Evolutionary conservation across 2,113 vertebrate species (phyloP).

Genomic region (Grammomys dolichurus): DNA sequence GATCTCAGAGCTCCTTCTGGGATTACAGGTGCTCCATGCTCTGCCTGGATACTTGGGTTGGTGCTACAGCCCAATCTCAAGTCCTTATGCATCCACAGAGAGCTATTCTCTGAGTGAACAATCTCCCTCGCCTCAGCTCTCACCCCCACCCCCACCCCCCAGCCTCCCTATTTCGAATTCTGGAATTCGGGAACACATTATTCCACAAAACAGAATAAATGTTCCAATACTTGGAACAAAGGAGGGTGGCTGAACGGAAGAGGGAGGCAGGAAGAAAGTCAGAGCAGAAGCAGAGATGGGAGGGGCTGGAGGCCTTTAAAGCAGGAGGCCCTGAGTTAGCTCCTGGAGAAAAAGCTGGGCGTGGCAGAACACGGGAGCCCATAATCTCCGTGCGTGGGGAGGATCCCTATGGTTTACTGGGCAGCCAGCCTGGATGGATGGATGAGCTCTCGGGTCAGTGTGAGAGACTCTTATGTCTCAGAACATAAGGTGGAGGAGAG

Average conservation of each 20-base stretch:
- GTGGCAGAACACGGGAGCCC: background rate
- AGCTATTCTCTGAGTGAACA: background rate
- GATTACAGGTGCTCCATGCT: too few relatives aligned
- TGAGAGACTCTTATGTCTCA: background rate
- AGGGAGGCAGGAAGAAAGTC: background rate
- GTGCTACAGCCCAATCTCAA: too few relatives aligned
- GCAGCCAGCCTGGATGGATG: background rate
- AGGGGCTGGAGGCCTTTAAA: background rate
- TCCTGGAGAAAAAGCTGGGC: background rate
- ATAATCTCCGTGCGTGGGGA: too few relatives aligned
- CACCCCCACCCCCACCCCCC: background rate
- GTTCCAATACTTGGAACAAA: background rate
- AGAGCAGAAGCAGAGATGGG: background rate
- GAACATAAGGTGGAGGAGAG: background rate
- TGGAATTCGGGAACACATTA: background rate
- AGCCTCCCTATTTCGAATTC: background rate
- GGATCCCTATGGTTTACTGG: background rate
- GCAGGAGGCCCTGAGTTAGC: background rate
- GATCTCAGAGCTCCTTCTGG: background rate
- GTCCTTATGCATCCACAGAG: background rate
- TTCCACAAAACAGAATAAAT: constrained; percentile 19
- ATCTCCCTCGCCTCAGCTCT: too few relatives aligned
- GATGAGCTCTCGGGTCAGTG: background rate
- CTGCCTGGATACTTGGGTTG: background rate
- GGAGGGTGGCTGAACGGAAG: background rate